Evolutionary conservation across 2,113 vertebrate genomes (phyloP).

Genomic region (Pungitius pungitius): DNA sequence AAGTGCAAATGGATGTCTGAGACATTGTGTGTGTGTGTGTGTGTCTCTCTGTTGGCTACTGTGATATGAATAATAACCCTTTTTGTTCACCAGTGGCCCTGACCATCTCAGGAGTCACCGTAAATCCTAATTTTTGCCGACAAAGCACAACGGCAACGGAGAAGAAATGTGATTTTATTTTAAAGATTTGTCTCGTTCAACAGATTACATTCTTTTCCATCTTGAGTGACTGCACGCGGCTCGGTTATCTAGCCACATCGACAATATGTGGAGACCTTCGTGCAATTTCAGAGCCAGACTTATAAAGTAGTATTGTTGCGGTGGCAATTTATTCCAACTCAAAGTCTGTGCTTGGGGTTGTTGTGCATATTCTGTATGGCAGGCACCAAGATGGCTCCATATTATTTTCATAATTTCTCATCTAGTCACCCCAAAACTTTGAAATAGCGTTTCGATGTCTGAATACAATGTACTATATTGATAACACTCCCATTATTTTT

Average conservation of each 20-base stretch:
- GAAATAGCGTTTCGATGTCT: constrained; percentile 23
- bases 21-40: constrained; percentile 20
- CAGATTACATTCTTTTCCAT: constrained; percentile 71
- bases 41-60: constrained; percentile 45
- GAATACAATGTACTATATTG: constrained; percentile 30
- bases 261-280: constrained; percentile 54
- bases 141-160: constrained; percentile 68
- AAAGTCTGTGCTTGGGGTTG: constrained; percentile 37
- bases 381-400: constrained; percentile 43
- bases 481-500: constrained; percentile 31
- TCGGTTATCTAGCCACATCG: constrained; percentile 48
- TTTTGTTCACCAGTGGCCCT: constrained; percentile 63
- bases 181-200: constrained; percentile 74
- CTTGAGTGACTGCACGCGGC: constrained; percentile 58
- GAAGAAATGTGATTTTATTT: constrained; percentile 71
- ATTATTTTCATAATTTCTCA: constrained; percentile 50
- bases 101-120: constrained; percentile 59
- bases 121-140: constrained; percentile 78
- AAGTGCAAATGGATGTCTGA: constrained; percentile 44
- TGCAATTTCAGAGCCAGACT: constrained; percentile 53
- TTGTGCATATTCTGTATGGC: constrained; percentile 38
- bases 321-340: constrained; percentile 53
- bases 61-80: constrained; percentile 77
- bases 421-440: constrained; percentile 42
- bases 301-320: constrained; percentile 48